Evolutionary conservation across 2,888 invertebrate genomes (phyloP).

Genomic region (Drosophila siamana): DNA sequence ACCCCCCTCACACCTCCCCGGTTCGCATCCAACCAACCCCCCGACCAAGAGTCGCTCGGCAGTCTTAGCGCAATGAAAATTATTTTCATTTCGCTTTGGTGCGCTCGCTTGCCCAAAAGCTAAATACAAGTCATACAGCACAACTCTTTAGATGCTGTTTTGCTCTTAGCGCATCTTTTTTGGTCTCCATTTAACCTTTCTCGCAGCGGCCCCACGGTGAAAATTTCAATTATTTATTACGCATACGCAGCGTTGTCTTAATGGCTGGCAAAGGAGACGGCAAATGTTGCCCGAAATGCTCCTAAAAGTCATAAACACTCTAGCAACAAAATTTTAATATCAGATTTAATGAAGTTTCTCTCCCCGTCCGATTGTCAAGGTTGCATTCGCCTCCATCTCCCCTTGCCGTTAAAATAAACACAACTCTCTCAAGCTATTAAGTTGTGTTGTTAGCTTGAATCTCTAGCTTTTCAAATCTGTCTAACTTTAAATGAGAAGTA

Average conservation of each 20-base stretch:
- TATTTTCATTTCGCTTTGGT: conserved; percentile 78
- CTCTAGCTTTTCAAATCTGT: too few relatives aligned
- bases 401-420: neutral
- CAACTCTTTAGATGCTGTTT: conserved; percentile 44
- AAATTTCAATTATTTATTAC: conserved; percentile 75
- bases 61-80: conserved; percentile 72
- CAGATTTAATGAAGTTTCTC: conserved; percentile 27
- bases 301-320: conserved; percentile 51
- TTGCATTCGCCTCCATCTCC: neutral
- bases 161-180: conserved; percentile 26
- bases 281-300: conserved; percentile 31
- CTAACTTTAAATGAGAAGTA: too few relatives aligned
- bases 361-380: conserved; percentile 9
- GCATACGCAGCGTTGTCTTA: conserved; percentile 70
- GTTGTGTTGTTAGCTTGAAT: neutral
- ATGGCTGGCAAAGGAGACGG: conserved; percentile 61
- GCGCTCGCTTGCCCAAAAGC: conserved; percentile 79
- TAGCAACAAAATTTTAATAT: conserved; percentile 37
- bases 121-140: conserved; percentile 44
- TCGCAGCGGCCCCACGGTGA: conserved; percentile 49
- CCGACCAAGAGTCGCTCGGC: neutral
- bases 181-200: conserved; percentile 52
- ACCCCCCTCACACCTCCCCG: conserved; percentile 38
- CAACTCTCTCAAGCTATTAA: neutral
- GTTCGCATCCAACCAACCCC: too few relatives aligned